phyloP scores from a whole-genome alignment of 2,888 invertebrate genomes.

The Chromoteleia sp. region DNA sequence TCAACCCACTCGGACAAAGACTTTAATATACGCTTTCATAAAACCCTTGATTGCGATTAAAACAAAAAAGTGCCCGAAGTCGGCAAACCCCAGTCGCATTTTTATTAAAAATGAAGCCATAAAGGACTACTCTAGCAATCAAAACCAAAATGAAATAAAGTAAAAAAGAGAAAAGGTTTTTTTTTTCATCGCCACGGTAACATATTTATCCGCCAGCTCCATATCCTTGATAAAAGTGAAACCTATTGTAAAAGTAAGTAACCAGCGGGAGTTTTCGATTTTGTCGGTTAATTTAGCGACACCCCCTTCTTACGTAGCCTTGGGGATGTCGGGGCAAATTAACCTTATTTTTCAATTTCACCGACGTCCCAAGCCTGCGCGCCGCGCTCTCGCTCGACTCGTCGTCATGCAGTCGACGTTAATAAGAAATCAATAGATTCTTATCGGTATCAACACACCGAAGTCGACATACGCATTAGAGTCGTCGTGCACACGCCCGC shows the following conservation, averaged over 20 bases:
- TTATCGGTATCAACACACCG: slow-evolving; percentile 62
- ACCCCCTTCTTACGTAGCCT: slow-evolving; percentile 58
- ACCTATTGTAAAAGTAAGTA: slow-evolving; percentile 54
- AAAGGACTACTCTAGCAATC: not conserved
- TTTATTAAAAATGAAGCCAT: not conserved
- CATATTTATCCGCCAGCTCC: slow-evolving; percentile 27
- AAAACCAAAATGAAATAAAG: not conserved
- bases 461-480: slow-evolving; percentile 55
- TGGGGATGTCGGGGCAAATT: slow-evolving; percentile 70
- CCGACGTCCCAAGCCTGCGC: slow-evolving; percentile 45
- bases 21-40: slow-evolving; percentile 1
- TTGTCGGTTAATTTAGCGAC: slow-evolving; percentile 70
- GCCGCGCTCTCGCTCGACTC: slow-evolving; percentile 39
- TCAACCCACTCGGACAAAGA: not conserved
- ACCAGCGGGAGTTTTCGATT: slow-evolving; percentile 63
- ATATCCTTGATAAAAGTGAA: slow-evolving; percentile 35
- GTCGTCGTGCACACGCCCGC: slow-evolving; percentile 13
- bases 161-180: not conserved
- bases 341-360: slow-evolving; percentile 76
- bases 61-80: not conserved
- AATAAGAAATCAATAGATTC: slow-evolving; percentile 77
- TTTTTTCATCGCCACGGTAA: not conserved
- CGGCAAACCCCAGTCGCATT: not conserved
- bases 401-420: slow-evolving; percentile 69
- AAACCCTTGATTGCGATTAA: not conserved